Conservation (phyloP, 2,797 vertebrate genomes). For the Phaenicophaeus curvirostris region DNA sequence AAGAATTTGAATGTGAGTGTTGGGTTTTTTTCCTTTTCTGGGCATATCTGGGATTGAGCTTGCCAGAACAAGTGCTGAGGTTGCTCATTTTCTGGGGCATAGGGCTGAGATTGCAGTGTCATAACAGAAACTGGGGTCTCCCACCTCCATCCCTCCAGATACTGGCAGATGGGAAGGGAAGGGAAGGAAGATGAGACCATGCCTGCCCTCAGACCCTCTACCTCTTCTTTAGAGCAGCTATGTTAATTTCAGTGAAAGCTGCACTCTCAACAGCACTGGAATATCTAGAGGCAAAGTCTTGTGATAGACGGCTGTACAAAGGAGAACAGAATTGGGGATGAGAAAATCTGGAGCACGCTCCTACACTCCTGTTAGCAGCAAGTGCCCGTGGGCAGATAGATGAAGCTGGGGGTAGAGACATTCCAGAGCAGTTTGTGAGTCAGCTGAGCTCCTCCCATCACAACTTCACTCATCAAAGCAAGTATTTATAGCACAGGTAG, state of each 20-base stretch:
- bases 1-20: background rate
- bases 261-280: background rate
- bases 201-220: background rate
- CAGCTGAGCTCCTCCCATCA: conserved; percentile 49
- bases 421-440: conserved; percentile 21
- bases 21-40: conserved; percentile 51
- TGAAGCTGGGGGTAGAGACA: conserved; percentile 6
- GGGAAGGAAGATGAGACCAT: background rate
- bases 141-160: background rate
- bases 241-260: background rate
- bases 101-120: conserved; percentile 17
- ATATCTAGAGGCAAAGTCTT: background rate
- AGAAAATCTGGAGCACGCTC: background rate
- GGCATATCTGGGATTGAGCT: conserved; percentile 58
- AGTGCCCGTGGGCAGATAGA: conserved; percentile 32
- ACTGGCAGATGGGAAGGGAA: background rate
- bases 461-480: conserved; percentile 61
- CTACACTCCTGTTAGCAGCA: background rate
- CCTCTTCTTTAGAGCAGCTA: background rate
- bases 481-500: conserved; percentile 71
- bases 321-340: background rate
- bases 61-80: conserved; percentile 66
- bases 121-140: background rate
- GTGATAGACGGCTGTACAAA: background rate
- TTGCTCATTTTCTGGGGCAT: conserved; percentile 29